Base-by-base conservation (phyloP, 1,140 invertebrate genomes). In the Drosophila nannoptera region DNA sequence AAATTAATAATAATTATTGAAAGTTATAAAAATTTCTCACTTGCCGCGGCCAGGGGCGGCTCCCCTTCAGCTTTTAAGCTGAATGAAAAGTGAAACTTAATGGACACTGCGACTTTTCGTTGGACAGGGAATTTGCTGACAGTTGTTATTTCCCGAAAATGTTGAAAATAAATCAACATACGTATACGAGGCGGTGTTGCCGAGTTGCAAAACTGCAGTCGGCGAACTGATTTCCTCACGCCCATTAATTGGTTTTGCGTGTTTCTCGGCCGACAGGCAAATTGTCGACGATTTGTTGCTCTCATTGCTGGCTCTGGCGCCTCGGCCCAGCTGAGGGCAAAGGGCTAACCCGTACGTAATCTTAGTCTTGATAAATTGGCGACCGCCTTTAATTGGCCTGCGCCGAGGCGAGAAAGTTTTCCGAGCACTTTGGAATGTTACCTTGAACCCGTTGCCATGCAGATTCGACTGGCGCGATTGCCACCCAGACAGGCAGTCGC, bases 231-330 rank as follows among this genome's bases (percentile, higher is more conserved):
- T 70, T 86, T 86, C 77, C 86, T 86, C 81, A 86, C 81, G 81
- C 81, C 81, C 81, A 81, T 86, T 86, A 86, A 86, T 86, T 86
- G 81, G 77, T 81, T 86, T 86, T 86, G 81, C 81, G 81, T 86
- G 81, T 86, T 81, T 22, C 70, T 83, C 62, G 67, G 66, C 48
- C 63, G 80, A 86, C 81, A 84, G 81, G 66, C 80, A 83, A 83
- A 83, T 86, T 86, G 80, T 76, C 81, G 81, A 86, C 80, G 76
- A 83, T 86, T 86, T 83, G 81, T 83, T 67, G 78, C 67, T 62
- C 16, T 49, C 53, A 43, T 52, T 62, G 36, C 61, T 68, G 46
- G 52, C 61, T 77, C 56, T 75, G 78, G 78, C 78, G 78, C 78
- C 78, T 59, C 31, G 36, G 29, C 32, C 36, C 54, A 12, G 22